phyloP scores from a whole-genome alignment of 2,113 vertebrate genomes.

The Neodon shergylaensis region DNA sequence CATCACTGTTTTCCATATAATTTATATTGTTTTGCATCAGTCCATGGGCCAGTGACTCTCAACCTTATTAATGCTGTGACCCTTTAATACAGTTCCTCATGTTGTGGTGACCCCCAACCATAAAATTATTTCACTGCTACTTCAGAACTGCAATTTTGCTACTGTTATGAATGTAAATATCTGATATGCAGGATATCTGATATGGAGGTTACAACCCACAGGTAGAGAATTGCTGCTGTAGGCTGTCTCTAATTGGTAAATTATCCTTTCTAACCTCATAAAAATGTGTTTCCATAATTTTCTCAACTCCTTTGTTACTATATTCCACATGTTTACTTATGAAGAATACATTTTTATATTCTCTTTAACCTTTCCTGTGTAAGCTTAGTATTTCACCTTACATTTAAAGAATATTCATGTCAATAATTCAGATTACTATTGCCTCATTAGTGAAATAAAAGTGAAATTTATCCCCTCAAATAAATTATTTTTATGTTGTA shows the following conservation, averaged over 20 bases:
- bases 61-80: background rate
- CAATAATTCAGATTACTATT: background rate
- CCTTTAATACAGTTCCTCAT: background rate
- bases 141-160: background rate
- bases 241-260: background rate
- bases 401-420: background rate
- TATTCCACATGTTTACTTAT: constrained; percentile 18
- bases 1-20: background rate
- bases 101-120: background rate
- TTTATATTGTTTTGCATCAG: background rate
- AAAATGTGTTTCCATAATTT: constrained; percentile 13
- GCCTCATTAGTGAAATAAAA: constrained; percentile 9
- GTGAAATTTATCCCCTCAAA: background rate
- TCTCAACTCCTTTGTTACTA: background rate
- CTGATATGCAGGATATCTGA: background rate
- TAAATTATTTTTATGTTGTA: background rate
- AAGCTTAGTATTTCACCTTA: background rate
- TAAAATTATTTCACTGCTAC: background rate
- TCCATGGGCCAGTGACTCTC: background rate
- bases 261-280: background rate
- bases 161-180: background rate
- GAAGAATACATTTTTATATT: constrained; percentile 12
- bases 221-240: background rate
- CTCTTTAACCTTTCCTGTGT: background rate
- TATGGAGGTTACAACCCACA: background rate